Percentiles rank a stretch among this genome's conserved stretches.
Conservation (phyloP, 2,888 invertebrate species). For the Corbicula japonica region DNA sequence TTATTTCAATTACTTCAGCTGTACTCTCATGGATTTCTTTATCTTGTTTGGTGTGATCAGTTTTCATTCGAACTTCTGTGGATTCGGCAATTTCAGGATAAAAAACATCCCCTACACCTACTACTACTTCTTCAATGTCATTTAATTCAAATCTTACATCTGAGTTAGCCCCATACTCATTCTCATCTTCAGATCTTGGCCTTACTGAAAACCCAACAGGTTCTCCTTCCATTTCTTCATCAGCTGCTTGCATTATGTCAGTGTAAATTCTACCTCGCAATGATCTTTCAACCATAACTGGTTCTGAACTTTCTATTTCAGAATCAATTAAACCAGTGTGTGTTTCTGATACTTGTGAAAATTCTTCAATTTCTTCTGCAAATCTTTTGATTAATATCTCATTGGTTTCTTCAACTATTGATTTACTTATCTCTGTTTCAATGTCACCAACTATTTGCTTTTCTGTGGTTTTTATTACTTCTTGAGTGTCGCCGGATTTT, state of each 20-base stretch:
- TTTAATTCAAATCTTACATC: constrained; percentile 31
- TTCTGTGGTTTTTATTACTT: neutral
- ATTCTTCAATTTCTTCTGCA: constrained; percentile 38
- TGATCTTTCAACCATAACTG: constrained; percentile 57
- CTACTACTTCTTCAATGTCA: constrained; percentile 41
- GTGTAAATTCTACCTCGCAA: constrained; percentile 63
- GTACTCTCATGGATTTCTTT: constrained; percentile 34
- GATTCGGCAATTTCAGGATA: constrained; percentile 23
- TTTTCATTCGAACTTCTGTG: constrained; percentile 9
- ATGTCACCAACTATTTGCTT: neutral
- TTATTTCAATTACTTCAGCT: constrained; percentile 67
- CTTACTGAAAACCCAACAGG: constrained; percentile 69
- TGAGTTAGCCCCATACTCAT: constrained; percentile 53
- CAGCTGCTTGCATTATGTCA: constrained; percentile 67
- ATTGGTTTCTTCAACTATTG: neutral
- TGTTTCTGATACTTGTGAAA: neutral
- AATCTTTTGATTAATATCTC: neutral
- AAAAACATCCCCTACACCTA: constrained; percentile 25
- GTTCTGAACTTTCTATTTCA: constrained; percentile 19
- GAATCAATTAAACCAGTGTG: constrained; percentile 8
- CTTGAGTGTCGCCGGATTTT: neutral
- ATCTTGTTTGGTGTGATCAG: constrained; percentile 7
- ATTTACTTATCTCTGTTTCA: constrained; percentile 5
- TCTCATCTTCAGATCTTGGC: constrained; percentile 56
- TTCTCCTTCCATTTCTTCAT: constrained; percentile 75